Evolutionary conservation across 1,140 invertebrate species (phyloP), one percentile per base, ranked within the genome.

Genomic region (Zeugodacus cucurbitae): DNA sequence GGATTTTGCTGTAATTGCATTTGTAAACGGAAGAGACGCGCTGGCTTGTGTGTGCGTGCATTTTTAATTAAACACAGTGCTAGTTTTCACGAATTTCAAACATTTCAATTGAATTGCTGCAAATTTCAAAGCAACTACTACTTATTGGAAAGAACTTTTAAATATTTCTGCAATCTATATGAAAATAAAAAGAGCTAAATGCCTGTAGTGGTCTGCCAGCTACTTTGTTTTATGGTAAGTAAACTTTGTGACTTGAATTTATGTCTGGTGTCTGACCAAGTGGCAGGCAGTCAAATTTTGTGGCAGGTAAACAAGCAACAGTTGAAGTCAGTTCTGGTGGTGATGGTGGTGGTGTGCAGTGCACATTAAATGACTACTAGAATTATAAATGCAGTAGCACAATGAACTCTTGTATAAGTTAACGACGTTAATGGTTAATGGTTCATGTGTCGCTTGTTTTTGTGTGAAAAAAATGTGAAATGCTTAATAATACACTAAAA

Each of bases 241-340:
- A 82, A 82, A 82, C 74, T 48, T 82, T 26, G 41, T 82, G 20
- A 48, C 74, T 82, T 82, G n/a, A 48, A 82, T 82, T 44, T 82
- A 82, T 82, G 37, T 82, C 41, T 22, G 37, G 20, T 44, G 37
- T 82, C 37, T 82, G 41, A 11, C 74, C 74, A 22, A 82, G 41
- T 48, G 74, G 37, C 41, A 48, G 74, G n/a, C 74, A 11, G 44
- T 48, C 41, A 82, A 82, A 82, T 82, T 82, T n/a, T 82, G 41
- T 17, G 74, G 41, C 74, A 48, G 37, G 74, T 82, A 82, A 82
- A 82, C 74, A 82, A 82, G 74, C 74, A 82, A 82, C 74, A 82
- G 74, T 82, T 82, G 74, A 41, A n/a, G 41, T 22, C 22, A 26
- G 8, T 17, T 26, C 17, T 37, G 37, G 37, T 74, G 70, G 17